phyloP scores from a whole-genome alignment of 2,888 invertebrate genomes.

The Calliphora vomitoria region DNA sequence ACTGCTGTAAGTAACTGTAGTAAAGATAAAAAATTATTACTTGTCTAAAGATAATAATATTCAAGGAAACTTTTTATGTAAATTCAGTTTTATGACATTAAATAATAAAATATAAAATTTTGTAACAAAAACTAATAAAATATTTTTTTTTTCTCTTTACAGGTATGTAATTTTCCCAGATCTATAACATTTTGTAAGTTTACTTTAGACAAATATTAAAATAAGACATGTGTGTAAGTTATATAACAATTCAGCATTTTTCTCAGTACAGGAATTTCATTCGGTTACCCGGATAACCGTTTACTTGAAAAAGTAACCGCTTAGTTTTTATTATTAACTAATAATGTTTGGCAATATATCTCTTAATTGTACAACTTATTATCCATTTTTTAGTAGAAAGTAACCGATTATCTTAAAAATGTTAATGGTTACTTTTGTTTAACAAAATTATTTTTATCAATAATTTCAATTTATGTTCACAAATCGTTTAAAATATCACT shows the following conservation, averaged over 20 bases:
- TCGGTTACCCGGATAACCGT: not conserved
- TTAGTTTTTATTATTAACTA: not conserved
- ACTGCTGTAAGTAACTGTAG: not conserved
- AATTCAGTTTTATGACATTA: not conserved
- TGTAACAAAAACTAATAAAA: constrained; percentile 4
- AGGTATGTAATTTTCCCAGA: constrained; percentile 42
- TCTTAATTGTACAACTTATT: too few species aligned
- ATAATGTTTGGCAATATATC: not conserved
- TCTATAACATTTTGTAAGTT: constrained; percentile 16
- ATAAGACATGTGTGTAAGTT: not conserved
- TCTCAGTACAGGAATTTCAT: not conserved
- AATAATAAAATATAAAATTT: not conserved
- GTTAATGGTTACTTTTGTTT: too few species aligned
- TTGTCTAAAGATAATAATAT: constrained; percentile 23
- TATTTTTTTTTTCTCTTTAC: constrained; percentile 24
- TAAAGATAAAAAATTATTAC: constrained; percentile 26
- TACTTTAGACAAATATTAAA: not conserved
- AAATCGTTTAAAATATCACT: too few species aligned
- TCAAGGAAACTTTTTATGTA: not conserved
- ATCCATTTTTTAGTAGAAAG: not conserved
- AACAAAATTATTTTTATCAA: too few species aligned
- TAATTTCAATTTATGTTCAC: too few species aligned
- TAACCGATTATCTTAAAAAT: too few species aligned
- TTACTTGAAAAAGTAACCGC: constrained; percentile 19
- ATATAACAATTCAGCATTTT: too few species aligned